phyloP scores from a whole-genome alignment of 2,888 invertebrate genomes.

The Chaitophorus viminalis region DNA sequence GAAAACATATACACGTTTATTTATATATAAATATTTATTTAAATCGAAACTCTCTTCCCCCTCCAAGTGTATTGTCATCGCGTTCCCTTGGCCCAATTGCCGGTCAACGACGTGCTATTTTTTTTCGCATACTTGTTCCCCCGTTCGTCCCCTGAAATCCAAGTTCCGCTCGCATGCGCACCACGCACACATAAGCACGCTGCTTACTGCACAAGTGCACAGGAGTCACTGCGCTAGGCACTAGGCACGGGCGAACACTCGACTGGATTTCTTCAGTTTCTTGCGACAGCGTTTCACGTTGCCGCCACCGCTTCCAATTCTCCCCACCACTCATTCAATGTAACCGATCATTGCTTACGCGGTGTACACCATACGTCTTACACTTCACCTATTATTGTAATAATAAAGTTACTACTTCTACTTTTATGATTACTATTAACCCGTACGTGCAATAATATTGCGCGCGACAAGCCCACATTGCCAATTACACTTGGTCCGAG shows the following conservation, averaged over 20 bases:
- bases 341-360: neutral
- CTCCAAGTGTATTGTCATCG: neutral
- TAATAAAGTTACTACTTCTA: no score
- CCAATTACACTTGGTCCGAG: neutral
- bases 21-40: constrained; percentile 1
- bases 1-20: neutral
- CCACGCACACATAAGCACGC: neutral
- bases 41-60: neutral
- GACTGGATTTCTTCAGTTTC: neutral
- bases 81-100: constrained; percentile 47
- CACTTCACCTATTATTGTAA: neutral
- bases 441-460: neutral
- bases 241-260: no score
- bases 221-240: no score
- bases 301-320: neutral
- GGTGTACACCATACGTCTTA: neutral
- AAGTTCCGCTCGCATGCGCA: constrained; percentile 7
- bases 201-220: neutral
- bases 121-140: constrained; percentile 38
- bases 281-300: neutral
- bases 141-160: constrained; percentile 27
- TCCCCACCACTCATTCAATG: neutral
- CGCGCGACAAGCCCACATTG: neutral
- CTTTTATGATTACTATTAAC: neutral
- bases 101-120: constrained; percentile 46